These are phyloP conservation scores for Toxotes chatareus DNA, from an alignment of 2,113 vertebrate species.

Conservation along the genomic window DNA sequence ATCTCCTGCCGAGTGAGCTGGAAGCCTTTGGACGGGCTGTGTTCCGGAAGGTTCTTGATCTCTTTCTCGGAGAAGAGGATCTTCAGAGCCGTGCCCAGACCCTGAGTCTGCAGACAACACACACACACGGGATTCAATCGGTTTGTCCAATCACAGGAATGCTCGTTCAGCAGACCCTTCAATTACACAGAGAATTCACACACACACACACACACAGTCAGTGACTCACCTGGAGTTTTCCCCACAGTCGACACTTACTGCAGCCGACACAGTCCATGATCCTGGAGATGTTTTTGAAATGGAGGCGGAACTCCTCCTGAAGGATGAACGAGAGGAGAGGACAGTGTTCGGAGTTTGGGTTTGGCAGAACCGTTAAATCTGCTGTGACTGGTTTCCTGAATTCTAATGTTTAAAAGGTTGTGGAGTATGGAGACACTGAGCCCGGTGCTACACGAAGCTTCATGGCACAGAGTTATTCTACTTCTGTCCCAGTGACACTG, in stretches of 20 bases:
- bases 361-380: not conserved
- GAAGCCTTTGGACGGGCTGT: constrained; percentile 93
- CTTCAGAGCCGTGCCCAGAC: constrained; percentile 95
- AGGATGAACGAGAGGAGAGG: not conserved
- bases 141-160: no score
- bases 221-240: constrained; percentile 91
- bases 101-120: constrained; percentile 88
- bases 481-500: no score
- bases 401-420: no score
- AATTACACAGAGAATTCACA: no score
- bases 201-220: not conserved
- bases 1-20: constrained; percentile 96
- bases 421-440: no score
- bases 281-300: constrained; percentile 97
- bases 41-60: constrained; percentile 94
- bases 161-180: no score
- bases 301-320: constrained; percentile 95
- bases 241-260: constrained; percentile 97
- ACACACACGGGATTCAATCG: not conserved
- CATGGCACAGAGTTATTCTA: no score
- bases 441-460: no score
- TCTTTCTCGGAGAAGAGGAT: constrained; percentile 97
- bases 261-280: constrained; percentile 99
- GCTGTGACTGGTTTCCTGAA: no score
- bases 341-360: not conserved